Base-by-base conservation (phyloP, 2,797 vertebrate genomes). In the Parauchenoglanis ngamensis region DNA sequence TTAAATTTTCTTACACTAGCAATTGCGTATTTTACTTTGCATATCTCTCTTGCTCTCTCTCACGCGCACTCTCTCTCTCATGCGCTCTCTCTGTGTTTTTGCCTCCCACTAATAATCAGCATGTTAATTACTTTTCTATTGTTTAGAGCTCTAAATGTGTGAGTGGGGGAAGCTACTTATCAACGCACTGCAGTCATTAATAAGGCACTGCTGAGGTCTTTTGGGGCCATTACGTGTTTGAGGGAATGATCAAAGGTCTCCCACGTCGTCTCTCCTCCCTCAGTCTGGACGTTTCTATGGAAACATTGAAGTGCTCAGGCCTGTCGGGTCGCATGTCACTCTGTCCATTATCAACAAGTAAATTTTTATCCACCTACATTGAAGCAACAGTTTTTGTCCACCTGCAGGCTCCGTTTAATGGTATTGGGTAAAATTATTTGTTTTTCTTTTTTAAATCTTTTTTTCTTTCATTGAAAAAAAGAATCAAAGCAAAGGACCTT, bases 221-320 rank as follows among this genome's bases (percentile, higher is more conserved):
- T 59, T 81, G 54, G 80, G 83, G 52, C 11, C 59, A 11, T 85
- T 72, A 46, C 17, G 72, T 89, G 81, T 88, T 81, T 86, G 68
- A 85, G 35, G 65, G 84, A 46, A 82, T 79, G 87, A 89, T 89
- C 87, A 90, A 87, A 90, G 81, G 81, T 87, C 89, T 85, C 84
- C 63, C n/a, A 44, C 57, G 8, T 56, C 54, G 11, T 67, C 23
- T 76, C 49, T 85, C 11, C 44, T 59, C 63, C 46, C 57, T 78
- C 67, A 72, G 28, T 73, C 67, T 81, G 10, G 5, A 77, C 1
- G 77, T 83, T 84, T 70, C 83, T 85, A 56, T 76, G 83, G 83
- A 82, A 84, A 83, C 88, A 8, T 67, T 83, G 17, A 79, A 84
- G 78, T 83, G 77, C 13, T 56, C n/a, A 52, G 75, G 80, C 61